Evolutionary conservation across 2,113 vertebrate species (phyloP).

Genomic region (Aegotheles bennettii): DNA sequence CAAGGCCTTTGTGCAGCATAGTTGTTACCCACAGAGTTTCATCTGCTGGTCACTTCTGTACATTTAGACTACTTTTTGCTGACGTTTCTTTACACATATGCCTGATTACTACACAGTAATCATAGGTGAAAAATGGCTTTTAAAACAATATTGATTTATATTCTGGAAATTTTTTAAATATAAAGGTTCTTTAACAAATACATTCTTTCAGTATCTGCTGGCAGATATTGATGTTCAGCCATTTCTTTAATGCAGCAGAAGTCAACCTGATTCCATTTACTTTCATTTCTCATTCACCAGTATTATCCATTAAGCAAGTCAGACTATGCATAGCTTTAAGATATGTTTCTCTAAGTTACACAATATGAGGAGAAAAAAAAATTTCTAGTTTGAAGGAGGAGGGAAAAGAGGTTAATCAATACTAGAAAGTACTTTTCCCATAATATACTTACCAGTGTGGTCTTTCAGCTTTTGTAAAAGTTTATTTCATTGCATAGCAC

Average conservation of each 20-base stretch:
- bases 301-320: neutral
- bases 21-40: neutral
- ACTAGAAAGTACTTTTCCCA: neutral
- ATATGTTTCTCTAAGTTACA: neutral
- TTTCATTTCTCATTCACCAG: neutral
- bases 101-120: neutral
- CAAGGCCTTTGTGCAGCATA: neutral
- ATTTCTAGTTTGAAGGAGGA: neutral
- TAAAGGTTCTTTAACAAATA: neutral
- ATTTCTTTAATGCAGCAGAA: neutral
- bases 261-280: neutral
- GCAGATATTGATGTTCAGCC: neutral
- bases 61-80: neutral
- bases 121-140: neutral
- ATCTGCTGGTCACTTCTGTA: neutral
- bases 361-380: neutral
- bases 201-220: neutral
- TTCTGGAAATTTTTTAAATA: neutral
- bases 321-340: neutral
- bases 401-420: neutral
- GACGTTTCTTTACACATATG: neutral
- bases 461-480: neutral
- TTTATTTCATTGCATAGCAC: neutral
- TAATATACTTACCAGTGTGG: neutral
- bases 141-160: neutral